These are phyloP conservation scores for Zosterops borbonicus DNA, from an alignment of 2,113 vertebrate genomes.

Conservation along the genomic window DNA sequence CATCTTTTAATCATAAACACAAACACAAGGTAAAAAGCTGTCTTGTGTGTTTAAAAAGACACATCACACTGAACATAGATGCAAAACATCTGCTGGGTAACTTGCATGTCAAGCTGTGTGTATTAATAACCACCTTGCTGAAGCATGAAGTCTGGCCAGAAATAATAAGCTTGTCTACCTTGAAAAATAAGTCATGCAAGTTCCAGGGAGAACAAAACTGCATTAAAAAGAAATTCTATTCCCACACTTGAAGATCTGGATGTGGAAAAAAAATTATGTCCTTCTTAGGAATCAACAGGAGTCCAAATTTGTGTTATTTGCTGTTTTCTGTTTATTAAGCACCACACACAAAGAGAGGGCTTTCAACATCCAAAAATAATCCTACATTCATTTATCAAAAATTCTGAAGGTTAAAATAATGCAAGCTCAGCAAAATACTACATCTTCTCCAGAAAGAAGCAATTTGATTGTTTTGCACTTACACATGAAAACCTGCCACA, in stretches of 20 bases:
- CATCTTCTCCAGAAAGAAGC: not conserved
- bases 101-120: not conserved
- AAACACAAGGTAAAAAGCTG: not conserved
- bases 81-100: not conserved
- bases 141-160: not conserved
- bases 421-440: not conserved
- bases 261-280: not conserved
- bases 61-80: not conserved
- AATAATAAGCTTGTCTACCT: not conserved
- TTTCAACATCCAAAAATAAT: not conserved
- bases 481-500: not conserved
- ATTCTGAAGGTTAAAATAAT: not conserved
- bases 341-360: accelerated
- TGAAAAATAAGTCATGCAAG: not conserved
- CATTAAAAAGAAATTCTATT: not conserved
- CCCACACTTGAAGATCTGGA: not conserved
- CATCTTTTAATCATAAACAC: not conserved
- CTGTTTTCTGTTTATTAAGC: not conserved
- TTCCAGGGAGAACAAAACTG: not conserved
- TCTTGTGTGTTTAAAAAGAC: not conserved
- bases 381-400: not conserved
- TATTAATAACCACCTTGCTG: not conserved
- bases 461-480: not conserved
- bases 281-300: not conserved
- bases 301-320: not conserved